Conservation (phyloP, 2,797 vertebrate species). For the Strix occidentalis region DNA sequence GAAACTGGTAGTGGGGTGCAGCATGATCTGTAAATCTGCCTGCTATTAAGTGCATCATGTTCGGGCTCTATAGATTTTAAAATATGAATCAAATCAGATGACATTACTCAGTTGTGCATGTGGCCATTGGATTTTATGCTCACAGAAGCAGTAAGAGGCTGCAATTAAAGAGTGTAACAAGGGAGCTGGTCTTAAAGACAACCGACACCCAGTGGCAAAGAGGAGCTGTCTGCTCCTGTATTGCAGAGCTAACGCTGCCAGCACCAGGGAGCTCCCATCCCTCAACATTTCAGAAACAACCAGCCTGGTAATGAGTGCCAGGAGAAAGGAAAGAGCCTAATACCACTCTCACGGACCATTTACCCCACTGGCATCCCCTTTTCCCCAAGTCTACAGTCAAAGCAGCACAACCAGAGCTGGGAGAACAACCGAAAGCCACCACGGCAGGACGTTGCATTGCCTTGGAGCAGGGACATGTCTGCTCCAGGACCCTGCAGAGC, state of each 20-base stretch:
- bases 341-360: not conserved
- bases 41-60: not conserved
- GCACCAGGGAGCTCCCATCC: not conserved
- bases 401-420: not conserved
- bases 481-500: not conserved
- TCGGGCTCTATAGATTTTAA: not conserved
- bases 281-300: not conserved
- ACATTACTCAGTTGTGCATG: not conserved
- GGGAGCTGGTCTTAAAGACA: not conserved
- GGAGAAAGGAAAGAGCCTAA: not conserved
- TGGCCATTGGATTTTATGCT: not conserved
- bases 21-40: not conserved
- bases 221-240: not conserved
- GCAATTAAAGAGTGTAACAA: not conserved
- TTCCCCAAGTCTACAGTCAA: not conserved
- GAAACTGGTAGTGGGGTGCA: not conserved
- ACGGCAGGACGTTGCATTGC: fast-evolving
- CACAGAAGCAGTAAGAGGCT: not conserved
- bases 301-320: not conserved
- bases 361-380: fast-evolving
- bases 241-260: not conserved
- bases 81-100: not conserved
- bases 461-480: not conserved
- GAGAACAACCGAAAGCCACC: not conserved
- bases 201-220: not conserved